Evolutionary conservation across 92 coral and sea anemone species (phyloP).

Genomic region (Montipora capitata): DNA sequence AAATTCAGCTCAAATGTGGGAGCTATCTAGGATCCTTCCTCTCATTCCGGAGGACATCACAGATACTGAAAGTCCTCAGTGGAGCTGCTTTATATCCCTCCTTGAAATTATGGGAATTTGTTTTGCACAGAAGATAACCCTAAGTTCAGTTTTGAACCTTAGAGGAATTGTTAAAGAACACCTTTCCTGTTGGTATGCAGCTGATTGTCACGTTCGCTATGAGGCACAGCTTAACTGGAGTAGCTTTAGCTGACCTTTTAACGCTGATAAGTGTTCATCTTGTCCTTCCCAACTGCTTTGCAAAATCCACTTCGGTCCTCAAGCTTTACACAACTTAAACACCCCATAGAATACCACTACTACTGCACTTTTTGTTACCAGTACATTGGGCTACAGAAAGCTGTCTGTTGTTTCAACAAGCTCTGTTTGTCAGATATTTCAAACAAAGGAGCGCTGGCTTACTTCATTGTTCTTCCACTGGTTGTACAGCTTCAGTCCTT

Average conservation of each 20-base stretch:
- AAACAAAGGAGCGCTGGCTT: slow-evolving; percentile 49
- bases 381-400: slow-evolving; percentile 48
- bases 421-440: slow-evolving; percentile 69
- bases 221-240: slow-evolving; percentile 68
- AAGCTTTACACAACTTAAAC: slow-evolving; percentile 47
- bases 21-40: no score
- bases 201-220: slow-evolving; percentile 64
- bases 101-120: no score
- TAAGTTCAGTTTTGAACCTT: no score
- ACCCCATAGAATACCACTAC: slow-evolving; percentile 70
- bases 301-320: slow-evolving; percentile 36
- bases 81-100: no score
- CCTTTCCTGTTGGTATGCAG: slow-evolving; percentile 58
- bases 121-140: no score
- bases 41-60: no score
- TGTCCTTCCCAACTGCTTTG: slow-evolving; percentile 51
- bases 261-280: slow-evolving; percentile 57
- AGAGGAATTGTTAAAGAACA: not conserved
- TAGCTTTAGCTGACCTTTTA: slow-evolving; percentile 68
- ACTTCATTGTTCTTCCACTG: slow-evolving; percentile 67
- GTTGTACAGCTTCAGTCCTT: slow-evolving; percentile 69
- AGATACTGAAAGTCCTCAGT: no score
- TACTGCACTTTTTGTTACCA: slow-evolving; percentile 71
- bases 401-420: slow-evolving; percentile 57
- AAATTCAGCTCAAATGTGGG: no score